Conservation (phyloP, 2,113 vertebrate genomes). For the Erinaceus europaeus region DNA sequence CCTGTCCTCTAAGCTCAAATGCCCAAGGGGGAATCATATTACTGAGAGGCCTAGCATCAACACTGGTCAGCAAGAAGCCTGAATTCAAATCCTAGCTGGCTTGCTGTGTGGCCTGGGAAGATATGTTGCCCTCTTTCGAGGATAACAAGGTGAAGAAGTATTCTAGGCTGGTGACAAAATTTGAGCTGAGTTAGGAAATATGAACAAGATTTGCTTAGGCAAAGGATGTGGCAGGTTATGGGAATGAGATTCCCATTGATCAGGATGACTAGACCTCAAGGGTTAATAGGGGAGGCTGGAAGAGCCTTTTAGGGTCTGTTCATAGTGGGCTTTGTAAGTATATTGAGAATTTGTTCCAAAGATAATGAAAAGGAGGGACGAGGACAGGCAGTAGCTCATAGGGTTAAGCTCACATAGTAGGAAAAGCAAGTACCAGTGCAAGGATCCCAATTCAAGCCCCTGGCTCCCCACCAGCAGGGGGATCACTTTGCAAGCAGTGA, state of each 20-base stretch:
- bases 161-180: not conserved
- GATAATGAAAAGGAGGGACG: too few species aligned
- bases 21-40: not conserved
- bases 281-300: not conserved
- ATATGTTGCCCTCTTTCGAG: not conserved
- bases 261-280: not conserved
- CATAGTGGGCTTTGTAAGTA: not conserved
- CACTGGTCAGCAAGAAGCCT: not conserved
- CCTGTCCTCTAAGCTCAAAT: not conserved
- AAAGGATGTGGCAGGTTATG: not conserved
- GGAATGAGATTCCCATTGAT: not conserved
- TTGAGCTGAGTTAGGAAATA: not conserved
- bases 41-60: not conserved
- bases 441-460: too few species aligned
- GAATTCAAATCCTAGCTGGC: not conserved
- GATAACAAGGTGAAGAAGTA: not conserved
- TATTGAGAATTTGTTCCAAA: not conserved
- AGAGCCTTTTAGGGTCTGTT: not conserved
- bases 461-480: too few species aligned
- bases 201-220: not conserved
- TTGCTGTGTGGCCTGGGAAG: not conserved
- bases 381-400: too few species aligned
- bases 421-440: too few species aligned
- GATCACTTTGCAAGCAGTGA: too few species aligned
- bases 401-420: too few species aligned